Base-by-base conservation (phyloP, 2,888 invertebrate genomes). In the Lomographa bimaculata region DNA sequence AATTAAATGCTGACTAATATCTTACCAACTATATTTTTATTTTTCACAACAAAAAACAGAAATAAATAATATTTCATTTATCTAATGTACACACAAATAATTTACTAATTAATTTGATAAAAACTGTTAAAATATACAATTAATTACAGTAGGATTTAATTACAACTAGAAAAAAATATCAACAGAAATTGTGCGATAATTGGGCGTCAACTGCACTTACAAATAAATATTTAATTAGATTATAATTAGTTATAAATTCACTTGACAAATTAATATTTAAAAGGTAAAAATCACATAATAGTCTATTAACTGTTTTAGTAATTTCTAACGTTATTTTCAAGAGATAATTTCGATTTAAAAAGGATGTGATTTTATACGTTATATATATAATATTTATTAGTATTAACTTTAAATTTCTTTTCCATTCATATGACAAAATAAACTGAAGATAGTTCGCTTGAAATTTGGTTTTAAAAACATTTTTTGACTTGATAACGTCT, bases 1-100 rank as follows among this genome's bases (percentile, higher is more conserved):
- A 34, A 60, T 56, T 65, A 67, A 67, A 64, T 65, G 64, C 67
- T 46, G 42, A 57, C 65, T 67, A 66, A 58, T 26, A 30, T 19
- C 32, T 36, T 33, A 35, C 52, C 8, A 55, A 30, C 24, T 34
- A 39, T 17, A 50, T 29, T 48, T 32, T 47, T 46, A 26, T 50
- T 56, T 38, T 57, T 57, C 64, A 67, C 65, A 67, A 62, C 53
- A 47, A 60, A 57, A 53, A 55, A 57, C 39, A 27, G 21, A 49
- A 54, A 50, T 53, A 47, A 46, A 43, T 45, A 23, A 39, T 50
- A 47, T 43, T 54, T 44, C 19, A 16, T 44, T 52, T 43, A 47
- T 35, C 50, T 50, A 50, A 44, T 30, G 4, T 37, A 47, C 45
- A 48, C 46, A 45, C 49, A 46, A 40, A 51, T 51, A 54, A 54